Conservation (phyloP, 2,797 vertebrate species). For the Anomalospiza imberbis region DNA sequence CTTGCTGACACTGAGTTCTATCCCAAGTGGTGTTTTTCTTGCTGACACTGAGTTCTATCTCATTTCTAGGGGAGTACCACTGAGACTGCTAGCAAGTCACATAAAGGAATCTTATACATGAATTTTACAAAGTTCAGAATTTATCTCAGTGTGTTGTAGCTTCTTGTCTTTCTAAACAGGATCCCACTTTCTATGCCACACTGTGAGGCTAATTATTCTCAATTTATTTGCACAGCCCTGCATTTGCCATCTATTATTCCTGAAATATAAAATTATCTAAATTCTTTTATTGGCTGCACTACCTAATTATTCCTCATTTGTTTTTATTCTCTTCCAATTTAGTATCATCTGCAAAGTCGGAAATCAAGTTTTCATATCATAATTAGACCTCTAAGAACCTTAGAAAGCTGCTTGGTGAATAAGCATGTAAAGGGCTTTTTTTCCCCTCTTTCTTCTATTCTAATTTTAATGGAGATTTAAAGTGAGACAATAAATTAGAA, state of each 20-base stretch:
- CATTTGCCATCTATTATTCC: conserved; percentile 72
- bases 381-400: conserved; percentile 73
- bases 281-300: conserved; percentile 71
- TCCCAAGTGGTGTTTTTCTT: neutral
- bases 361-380: conserved; percentile 76
- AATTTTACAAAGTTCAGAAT: neutral
- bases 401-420: conserved; percentile 49
- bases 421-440: neutral
- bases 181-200: conserved; percentile 49
- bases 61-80: neutral
- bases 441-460: neutral
- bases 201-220: conserved; percentile 69
- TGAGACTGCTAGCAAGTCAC: neutral
- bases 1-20: neutral
- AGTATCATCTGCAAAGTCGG: conserved; percentile 73
- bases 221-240: conserved; percentile 70
- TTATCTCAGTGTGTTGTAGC: conserved; percentile 7
- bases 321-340: conserved; percentile 78
- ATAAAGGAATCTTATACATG: neutral
- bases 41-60: neutral
- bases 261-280: conserved; percentile 69
- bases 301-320: conserved; percentile 78
- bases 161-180: conserved; percentile 47
- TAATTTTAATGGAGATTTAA: conserved; percentile 67
- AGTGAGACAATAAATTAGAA: conserved; percentile 68